These are phyloP conservation scores for Bungarus multicinctus DNA, from an alignment of 2,113 vertebrate genomes.

Conservation along the genomic window DNA sequence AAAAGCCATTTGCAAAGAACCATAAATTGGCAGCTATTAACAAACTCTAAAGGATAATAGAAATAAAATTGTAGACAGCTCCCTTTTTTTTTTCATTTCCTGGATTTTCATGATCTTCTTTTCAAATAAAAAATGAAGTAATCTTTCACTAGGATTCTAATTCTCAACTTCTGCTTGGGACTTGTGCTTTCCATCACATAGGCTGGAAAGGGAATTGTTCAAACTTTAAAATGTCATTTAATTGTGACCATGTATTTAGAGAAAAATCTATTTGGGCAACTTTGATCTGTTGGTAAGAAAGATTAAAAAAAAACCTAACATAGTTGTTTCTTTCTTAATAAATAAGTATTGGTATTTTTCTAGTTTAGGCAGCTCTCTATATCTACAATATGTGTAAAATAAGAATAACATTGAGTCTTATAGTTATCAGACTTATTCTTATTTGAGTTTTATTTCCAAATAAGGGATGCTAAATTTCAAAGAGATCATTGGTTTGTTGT, in stretches of 20 bases:
- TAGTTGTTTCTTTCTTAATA: background rate
- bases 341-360: background rate
- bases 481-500: constrained; percentile 30
- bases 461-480: constrained; percentile 28
- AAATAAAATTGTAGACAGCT: background rate
- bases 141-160: background rate
- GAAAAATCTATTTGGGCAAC: background rate
- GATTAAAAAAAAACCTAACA: background rate
- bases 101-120: background rate
- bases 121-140: background rate
- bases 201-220: background rate
- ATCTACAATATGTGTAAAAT: background rate
- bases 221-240: background rate
- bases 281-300: background rate
- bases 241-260: background rate
- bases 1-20: background rate
- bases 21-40: background rate
- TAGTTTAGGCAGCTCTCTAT: background rate
- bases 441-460: background rate
- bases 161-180: background rate
- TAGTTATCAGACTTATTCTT: background rate
- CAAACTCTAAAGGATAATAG: background rate
- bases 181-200: background rate
- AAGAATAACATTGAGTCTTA: background rate
- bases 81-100: background rate